Conservation (phyloP, 2,888 invertebrate genomes). For the Altica lythri region DNA sequence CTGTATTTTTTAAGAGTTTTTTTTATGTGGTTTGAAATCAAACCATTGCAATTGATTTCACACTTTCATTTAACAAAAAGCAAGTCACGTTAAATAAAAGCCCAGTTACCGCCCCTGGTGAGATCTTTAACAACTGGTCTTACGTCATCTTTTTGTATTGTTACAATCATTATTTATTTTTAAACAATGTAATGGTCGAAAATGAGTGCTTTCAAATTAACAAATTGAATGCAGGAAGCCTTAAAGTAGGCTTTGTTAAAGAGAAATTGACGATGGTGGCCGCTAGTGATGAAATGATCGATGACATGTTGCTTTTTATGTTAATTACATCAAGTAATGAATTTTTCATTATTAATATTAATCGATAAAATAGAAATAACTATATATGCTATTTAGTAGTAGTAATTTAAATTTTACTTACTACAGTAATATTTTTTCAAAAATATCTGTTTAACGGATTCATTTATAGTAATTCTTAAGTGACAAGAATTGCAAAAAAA, state of each 20-base stretch:
- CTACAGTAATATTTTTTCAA: too few species aligned
- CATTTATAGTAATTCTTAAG: too few species aligned
- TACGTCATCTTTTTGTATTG: constrained; percentile 36
- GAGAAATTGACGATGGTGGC: constrained; percentile 19
- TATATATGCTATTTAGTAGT: too few species aligned
- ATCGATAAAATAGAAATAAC: too few species aligned
- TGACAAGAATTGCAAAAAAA: too few species aligned
- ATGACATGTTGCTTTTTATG: constrained; percentile 17
- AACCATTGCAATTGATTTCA: constrained; percentile 36
- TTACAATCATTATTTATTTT: constrained; percentile 32
- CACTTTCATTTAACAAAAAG: constrained; percentile 37
- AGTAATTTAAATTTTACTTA: too few species aligned
- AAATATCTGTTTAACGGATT: too few species aligned
- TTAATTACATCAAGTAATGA: too few species aligned
- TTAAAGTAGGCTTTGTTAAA: constrained; percentile 23
- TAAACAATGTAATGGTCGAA: constrained; percentile 27
- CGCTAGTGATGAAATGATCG: constrained; percentile 27
- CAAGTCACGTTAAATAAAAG: constrained; percentile 46
- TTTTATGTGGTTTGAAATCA: constrained; percentile 15
- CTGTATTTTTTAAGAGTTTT: too few species aligned
- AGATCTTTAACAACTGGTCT: constrained; percentile 37
- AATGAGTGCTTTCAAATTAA: constrained; percentile 33
- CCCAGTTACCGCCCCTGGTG: constrained; percentile 24
- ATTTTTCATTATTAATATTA: too few species aligned
- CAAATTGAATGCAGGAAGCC: constrained; percentile 30